phyloP scores from a whole-genome alignment of 2,113 vertebrate genomes.

The Lycaon pictus region DNA sequence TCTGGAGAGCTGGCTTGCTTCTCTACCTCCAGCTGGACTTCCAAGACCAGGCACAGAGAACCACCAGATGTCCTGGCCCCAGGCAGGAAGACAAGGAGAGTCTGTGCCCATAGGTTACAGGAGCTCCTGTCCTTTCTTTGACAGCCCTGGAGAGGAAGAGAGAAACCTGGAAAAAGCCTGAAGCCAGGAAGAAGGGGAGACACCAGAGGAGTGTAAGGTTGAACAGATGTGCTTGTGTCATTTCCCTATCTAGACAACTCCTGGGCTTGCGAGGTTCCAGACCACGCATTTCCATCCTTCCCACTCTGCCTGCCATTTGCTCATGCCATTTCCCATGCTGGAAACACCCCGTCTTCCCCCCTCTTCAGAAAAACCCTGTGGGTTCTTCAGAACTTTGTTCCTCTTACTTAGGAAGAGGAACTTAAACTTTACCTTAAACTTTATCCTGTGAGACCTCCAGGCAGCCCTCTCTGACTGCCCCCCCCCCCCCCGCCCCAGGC shows the following conservation, averaged over 20 bases:
- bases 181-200: neutral
- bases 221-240: neutral
- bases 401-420: neutral
- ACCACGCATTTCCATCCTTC: neutral
- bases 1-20: neutral
- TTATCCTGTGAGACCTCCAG: neutral
- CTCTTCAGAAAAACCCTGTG: neutral
- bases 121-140: neutral
- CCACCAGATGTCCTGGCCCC: neutral
- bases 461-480: slow-evolving; percentile 8
- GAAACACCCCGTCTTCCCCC: neutral
- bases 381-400: neutral
- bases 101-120: neutral
- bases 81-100: neutral
- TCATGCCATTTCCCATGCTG: neutral
- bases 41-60: neutral
- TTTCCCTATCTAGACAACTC: slow-evolving; percentile 5
- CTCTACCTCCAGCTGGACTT: neutral
- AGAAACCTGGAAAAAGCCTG: neutral
- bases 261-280: neutral
- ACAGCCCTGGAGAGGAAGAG: neutral
- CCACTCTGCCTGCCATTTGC: neutral
- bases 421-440: neutral
- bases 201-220: neutral
- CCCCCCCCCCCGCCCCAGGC: neutral